phyloP scores from a whole-genome alignment of 2,888 invertebrate genomes.

The Trichopoda pennipes region DNA sequence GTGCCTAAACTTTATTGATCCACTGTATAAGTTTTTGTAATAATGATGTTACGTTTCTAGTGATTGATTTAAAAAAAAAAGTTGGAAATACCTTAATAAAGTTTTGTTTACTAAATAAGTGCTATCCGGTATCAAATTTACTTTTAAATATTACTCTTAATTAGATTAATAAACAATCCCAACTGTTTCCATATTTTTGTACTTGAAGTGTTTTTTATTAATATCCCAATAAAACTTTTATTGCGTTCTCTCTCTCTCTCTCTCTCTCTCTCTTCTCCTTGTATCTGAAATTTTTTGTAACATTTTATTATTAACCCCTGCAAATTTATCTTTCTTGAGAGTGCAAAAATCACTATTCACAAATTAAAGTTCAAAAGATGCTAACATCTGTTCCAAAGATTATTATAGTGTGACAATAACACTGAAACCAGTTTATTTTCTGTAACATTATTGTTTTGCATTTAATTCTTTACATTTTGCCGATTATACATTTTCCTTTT shows the following conservation, averaged over 20 bases:
- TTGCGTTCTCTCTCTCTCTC: not conserved
- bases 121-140: no score
- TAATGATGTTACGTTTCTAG: no score
- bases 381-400: constrained; percentile 56
- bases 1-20: no score
- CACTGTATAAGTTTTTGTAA: no score
- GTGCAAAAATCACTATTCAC: constrained; percentile 29
- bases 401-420: constrained; percentile 56
- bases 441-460: constrained; percentile 32
- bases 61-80: no score
- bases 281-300: not conserved
- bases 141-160: no score
- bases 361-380: constrained; percentile 45
- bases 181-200: no score
- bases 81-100: no score
- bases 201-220: no score
- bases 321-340: not conserved
- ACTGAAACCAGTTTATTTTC: constrained; percentile 40
- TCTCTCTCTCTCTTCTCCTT: not conserved
- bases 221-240: no score
- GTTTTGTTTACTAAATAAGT: no score
- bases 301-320: not conserved
- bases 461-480: constrained; percentile 10
- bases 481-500: constrained; percentile 8
- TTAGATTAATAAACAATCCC: no score